Base-by-base conservation (phyloP, 2,888 invertebrate species). In the Diarsia dahlii region DNA sequence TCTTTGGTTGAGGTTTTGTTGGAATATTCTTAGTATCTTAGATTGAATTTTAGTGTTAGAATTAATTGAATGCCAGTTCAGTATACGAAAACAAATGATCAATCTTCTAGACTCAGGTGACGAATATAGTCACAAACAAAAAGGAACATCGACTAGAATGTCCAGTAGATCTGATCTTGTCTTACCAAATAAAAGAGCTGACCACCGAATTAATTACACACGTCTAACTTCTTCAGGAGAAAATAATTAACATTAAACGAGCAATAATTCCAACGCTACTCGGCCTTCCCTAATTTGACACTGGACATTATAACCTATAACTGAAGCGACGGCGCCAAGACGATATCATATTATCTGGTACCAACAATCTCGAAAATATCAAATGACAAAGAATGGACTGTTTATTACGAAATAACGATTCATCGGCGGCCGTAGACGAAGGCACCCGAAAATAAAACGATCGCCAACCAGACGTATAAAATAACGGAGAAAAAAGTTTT, bases 391-490 rank as follows among this genome's bases (percentile, higher is more conserved):
- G 94, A 94, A 96, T 94, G 93, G 93, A 91, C 95, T 95, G 95
- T 96, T 96, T 96, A 96, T 96, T 95, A 95, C 94, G 89, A 95
- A 95, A 94, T 95, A 95, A 95, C 95, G 93, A 95, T 93, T 93
- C 91, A 93, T 93, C 92, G 94, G 91, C 90, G 90, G 90, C 90
- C 90, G 86, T 89, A 90, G 88, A 84, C 87, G 90, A 90, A 88
- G 92, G 95, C 96, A 95, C 94, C 96, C 95, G 96, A 96, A 96
- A 96, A 96, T 96, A 96, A 96, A 96, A 96, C 93, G 92, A 93
- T 87, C 83, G 86, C 88, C 89, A 89, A 91, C 92, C 89, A 90
- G 90, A 91, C 89, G 92, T 94, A 94, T 95, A 95, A 95, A 95
- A 94, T 95, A 94, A 93, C 95, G 85, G 88, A 89, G 88, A 92